Evolutionary conservation across 1,140 invertebrate genomes (phyloP).

Genomic region (Phortica variegata): DNA sequence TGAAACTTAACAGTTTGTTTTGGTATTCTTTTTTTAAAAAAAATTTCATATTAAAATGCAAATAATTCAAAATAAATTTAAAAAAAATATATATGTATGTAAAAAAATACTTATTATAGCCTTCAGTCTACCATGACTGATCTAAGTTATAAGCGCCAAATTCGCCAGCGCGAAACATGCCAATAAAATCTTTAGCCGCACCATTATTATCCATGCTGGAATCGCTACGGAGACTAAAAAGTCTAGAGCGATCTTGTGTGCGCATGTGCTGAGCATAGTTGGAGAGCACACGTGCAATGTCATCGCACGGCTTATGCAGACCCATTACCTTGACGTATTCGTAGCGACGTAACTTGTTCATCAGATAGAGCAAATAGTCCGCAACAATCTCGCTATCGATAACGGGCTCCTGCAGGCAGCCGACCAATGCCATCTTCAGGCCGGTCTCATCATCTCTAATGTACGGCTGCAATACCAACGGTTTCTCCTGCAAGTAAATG

Average conservation of each 20-base stretch:
- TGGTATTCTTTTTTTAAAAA: too few relatives aligned
- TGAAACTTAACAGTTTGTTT: too few relatives aligned
- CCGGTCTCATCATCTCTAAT: conserved; percentile 75
- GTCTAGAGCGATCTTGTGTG: conserved; percentile 60
- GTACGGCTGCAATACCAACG: conserved; percentile 84
- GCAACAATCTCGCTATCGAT: conserved; percentile 84
- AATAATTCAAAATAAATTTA: too few relatives aligned
- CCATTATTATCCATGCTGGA: conserved; percentile 64
- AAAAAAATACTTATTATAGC: too few relatives aligned
- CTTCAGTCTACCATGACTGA: too few relatives aligned
- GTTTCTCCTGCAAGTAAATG: conserved; percentile 91
- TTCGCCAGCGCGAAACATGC: conserved; percentile 66
- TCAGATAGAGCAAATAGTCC: conserved; percentile 89
- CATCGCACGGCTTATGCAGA: conserved; percentile 66
- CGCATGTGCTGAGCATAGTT: conserved; percentile 63
- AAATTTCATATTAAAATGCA: too few relatives aligned
- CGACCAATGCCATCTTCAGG: conserved; percentile 86
- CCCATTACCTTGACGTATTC: conserved; percentile 69
- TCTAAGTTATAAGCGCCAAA: too few relatives aligned
- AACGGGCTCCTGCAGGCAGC: conserved; percentile 81
- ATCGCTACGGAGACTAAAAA: conserved; percentile 59
- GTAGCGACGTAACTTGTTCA: conserved; percentile 76
- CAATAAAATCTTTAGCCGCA: conserved; percentile 66
- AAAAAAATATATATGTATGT: too few relatives aligned
- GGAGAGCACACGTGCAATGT: conserved; percentile 67